These are phyloP conservation scores for Solea solea DNA, from an alignment of 2,113 vertebrate species.

Conservation along the genomic window DNA sequence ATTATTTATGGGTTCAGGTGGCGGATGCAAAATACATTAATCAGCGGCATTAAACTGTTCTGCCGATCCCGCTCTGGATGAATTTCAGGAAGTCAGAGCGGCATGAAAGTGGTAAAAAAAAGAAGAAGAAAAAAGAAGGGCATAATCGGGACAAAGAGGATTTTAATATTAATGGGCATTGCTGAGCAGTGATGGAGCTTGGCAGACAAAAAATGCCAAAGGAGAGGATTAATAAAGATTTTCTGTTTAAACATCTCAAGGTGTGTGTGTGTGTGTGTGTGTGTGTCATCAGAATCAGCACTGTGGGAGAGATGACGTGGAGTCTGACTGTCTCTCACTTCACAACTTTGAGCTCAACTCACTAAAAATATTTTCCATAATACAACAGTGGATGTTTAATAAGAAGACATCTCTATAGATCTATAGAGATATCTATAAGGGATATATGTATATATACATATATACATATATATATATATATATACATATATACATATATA, in stretches of 20 bases:
- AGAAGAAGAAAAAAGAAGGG: constrained; percentile 18
- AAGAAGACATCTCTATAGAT: constrained; percentile 12
- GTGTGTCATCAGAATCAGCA: constrained; percentile 36
- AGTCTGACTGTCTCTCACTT: constrained; percentile 43
- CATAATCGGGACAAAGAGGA: constrained; percentile 48
- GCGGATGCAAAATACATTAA: constrained; percentile 27
- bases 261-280: constrained; percentile 26
- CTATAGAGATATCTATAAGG: too few species aligned
- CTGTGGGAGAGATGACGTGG: constrained; percentile 7
- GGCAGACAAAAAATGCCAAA: constrained; percentile 43
- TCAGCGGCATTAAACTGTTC: constrained; percentile 19
- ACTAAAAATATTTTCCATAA: constrained; percentile 25
- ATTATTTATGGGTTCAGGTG: constrained; percentile 23
- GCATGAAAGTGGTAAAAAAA: constrained; percentile 1
- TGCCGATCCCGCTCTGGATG: constrained; percentile 11
- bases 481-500: too few species aligned
- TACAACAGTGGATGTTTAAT: constrained; percentile 43
- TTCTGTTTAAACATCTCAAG: constrained; percentile 47
- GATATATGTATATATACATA: too few species aligned
- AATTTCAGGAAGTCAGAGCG: constrained; percentile 18
- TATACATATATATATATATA: too few species aligned
- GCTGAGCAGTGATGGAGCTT: constrained; percentile 29
- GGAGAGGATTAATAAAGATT: constrained; percentile 53
- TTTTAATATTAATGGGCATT: constrained; percentile 52
- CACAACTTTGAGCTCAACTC: constrained; percentile 39